These are phyloP conservation scores for Hyperoplus immaculatus DNA, from an alignment of 2,797 vertebrate species.

Conservation along the genomic window DNA sequence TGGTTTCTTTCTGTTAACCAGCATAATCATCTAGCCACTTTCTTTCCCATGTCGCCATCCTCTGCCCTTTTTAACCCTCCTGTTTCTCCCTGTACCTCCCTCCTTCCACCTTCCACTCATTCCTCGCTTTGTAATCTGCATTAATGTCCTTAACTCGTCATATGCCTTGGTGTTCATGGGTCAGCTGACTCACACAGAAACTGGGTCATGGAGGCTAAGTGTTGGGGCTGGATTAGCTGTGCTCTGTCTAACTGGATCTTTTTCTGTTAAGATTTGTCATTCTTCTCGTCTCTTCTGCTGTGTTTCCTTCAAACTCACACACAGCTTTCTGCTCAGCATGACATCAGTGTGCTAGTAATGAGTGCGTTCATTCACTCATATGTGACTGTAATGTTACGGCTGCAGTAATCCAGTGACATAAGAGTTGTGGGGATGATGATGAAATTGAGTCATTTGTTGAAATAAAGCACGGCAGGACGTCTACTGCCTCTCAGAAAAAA, in stretches of 20 bases:
- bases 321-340: neutral
- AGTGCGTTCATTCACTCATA: constrained; percentile 1
- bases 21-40: neutral
- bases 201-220: constrained; percentile 71
- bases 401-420: constrained; percentile 13
- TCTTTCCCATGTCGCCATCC: constrained; percentile 5
- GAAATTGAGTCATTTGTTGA: constrained; percentile 43
- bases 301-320: constrained; percentile 1
- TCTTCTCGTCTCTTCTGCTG: neutral
- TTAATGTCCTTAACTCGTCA: constrained; percentile 67
- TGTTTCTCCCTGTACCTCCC: constrained; percentile 22
- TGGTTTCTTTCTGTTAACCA: constrained; percentile 3
- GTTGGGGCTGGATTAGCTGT: constrained; percentile 33
- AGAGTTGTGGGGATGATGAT: neutral
- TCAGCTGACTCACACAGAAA: constrained; percentile 77
- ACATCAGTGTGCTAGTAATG: neutral
- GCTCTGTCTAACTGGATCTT: constrained; percentile 21
- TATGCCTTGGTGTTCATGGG: constrained; percentile 58
- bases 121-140: constrained; percentile 67
- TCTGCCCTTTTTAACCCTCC: constrained; percentile 28
- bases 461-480: constrained; percentile 2
- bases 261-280: neutral
- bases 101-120: constrained; percentile 24
- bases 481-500: constrained; percentile 22
- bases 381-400: neutral